Conservation (phyloP, 2,888 invertebrate genomes). For the Notodonta dromedarius region DNA sequence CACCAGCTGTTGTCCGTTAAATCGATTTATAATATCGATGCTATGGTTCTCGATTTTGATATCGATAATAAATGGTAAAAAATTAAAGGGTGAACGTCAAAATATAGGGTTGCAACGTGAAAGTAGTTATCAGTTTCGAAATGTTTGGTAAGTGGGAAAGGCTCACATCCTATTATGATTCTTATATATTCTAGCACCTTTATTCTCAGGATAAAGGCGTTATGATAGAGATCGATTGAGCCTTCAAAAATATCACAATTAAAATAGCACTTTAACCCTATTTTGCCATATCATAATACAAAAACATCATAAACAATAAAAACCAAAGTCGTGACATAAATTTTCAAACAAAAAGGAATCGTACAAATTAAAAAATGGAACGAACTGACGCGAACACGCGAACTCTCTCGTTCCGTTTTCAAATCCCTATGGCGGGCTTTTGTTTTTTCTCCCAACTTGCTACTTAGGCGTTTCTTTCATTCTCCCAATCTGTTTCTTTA, state of each 20-base stretch:
- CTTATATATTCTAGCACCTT: no score
- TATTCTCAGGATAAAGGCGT: no score
- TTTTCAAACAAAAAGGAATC: slow-evolving; percentile 13
- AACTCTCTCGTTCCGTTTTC: slow-evolving; percentile 72
- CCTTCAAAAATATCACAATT: neutral
- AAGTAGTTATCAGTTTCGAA: neutral
- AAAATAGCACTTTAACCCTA: neutral
- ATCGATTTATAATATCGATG: slow-evolving; percentile 52
- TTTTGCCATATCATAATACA: neutral
- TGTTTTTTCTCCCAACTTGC: slow-evolving; percentile 76
- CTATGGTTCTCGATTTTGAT: slow-evolving; percentile 31
- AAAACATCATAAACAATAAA: neutral
- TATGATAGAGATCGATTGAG: no score
- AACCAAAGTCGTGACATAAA: neutral
- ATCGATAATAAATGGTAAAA: slow-evolving; percentile 26
- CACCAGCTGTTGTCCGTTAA: slow-evolving; percentile 47
- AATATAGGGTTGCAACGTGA: neutral
- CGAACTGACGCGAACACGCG: slow-evolving; percentile 73
- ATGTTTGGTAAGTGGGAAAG: neutral
- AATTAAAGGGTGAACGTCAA: slow-evolving; percentile 23
- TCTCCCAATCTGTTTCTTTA: slow-evolving; percentile 77
- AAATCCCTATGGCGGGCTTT: slow-evolving; percentile 66
- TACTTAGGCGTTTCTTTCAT: slow-evolving; percentile 78
- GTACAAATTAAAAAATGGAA: slow-evolving; percentile 55
- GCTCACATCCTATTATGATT: no score